Evolutionary conservation across 2,113 vertebrate species (phyloP), one percentile per base, ranked within the genome.

Genomic region (Urocitellus parryii): DNA sequence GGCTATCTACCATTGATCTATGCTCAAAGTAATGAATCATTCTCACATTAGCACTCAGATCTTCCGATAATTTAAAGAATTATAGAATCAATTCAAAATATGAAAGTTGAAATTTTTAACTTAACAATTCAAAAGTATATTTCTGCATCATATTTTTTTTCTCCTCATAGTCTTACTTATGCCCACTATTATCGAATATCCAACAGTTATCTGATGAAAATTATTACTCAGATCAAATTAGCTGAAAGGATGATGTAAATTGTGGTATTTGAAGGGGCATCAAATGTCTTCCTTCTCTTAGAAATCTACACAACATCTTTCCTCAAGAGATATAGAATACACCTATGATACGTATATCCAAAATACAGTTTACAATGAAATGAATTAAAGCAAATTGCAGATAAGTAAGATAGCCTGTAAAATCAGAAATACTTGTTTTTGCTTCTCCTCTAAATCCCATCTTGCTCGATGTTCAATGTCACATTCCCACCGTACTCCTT

Each of bases 381-480:
- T 42, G n/a, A 95, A 68, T 78, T 61, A 78, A 73, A 65, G 25
- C 25, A 61, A 4, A 61, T 8, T 74, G 0, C 0, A 34, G 34
- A 93, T n/a, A 70, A 51, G 90, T 48, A 82, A 98, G 99, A 56
- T 99, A 51, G 51, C 16, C 53, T 17, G 53, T 56, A 17, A 56
- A 56, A 56, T 5, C 17, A 56, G 17, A 56, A 17, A 17, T 95
- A 99, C 99, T 98, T 99, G 98, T 97, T 99, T 98, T 56, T 99
- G 97, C 86, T 99, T 99, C 94, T 99, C 98, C 22, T 98, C 98
- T 65, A 99, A 76, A 93, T 99, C 99, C 96, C 99, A 99, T 10
- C 97, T 98, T 16, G 98, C 98, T 94, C 97, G 97, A 74, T 99
- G 99, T 97, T 99, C 99, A 4, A 98, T 95, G 7, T 99, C 98